These are phyloP conservation scores for Epistrophe grossulariae DNA, from an alignment of 2,888 invertebrate genomes.

Conservation along the genomic window DNA sequence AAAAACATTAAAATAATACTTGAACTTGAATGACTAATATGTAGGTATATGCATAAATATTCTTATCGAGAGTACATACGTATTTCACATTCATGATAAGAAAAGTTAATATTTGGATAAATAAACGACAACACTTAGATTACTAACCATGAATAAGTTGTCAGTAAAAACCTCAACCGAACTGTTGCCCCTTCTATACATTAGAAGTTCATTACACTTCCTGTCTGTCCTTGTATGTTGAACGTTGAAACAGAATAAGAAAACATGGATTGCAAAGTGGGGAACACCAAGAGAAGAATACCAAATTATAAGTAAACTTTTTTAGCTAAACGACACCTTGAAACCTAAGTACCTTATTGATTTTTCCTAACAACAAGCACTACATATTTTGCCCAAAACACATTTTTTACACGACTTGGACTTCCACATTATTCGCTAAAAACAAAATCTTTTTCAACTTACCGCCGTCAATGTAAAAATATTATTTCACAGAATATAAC, in stretches of 20 bases:
- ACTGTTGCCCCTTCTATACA: not conserved
- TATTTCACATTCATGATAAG: constrained; percentile 8
- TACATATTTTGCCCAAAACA: not conserved
- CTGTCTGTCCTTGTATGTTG: constrained; percentile 46
- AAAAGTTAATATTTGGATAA: constrained; percentile 2
- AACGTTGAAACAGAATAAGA: constrained; percentile 8
- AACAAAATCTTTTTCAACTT: constrained; percentile 13
- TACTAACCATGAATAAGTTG: not conserved
- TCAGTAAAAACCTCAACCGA: constrained; percentile 46
- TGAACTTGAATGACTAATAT: constrained; percentile 15
- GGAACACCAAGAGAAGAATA: not conserved
- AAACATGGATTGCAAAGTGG: not conserved
- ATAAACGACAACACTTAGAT: not conserved
- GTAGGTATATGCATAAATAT: not conserved
- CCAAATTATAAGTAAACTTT: not conserved
- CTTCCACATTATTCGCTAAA: not conserved
- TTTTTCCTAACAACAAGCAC: constrained; percentile 1
- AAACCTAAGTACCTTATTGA: constrained; percentile 8
- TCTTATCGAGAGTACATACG: not conserved
- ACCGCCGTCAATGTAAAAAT: constrained; percentile 6
- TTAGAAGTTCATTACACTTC: constrained; percentile 64
- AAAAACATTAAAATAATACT: not conserved
- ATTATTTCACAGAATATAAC: not conserved
- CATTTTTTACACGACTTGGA: not conserved
- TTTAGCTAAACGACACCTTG: not conserved